Base-by-base conservation (phyloP, 2,113 vertebrate species). In the Pelvicachromis taeniatus region DNA sequence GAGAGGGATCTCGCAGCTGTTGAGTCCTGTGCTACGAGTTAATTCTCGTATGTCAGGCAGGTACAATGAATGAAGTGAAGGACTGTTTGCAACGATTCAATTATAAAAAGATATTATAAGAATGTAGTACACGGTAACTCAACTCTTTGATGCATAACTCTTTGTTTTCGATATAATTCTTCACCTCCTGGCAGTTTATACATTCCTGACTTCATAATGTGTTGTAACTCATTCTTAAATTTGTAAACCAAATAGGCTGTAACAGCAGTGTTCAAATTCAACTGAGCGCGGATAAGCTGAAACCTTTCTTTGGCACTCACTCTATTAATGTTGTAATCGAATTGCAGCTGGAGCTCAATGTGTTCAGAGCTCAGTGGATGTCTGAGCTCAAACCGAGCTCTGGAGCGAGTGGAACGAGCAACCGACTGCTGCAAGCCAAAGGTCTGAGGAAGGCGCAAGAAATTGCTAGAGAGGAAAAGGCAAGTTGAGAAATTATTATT, bases 331-430 rank as follows among this genome's bases (percentile, higher is more conserved):
- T 80, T 52, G 2, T 42, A 42, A 58, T 84, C 68, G 31, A 45
- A 35, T 92, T 93, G 14, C 87, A 99, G 98, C 91, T 97, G 88
- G 97, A 99, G 93, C 98, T 99, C 31, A 97, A 96, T 93, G 97
- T 95, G 90, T 99, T 99, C 93, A 96, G 99, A 96, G 97, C 97
- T 91, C 97, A 97, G 90, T 99, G 98, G 99, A 99, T 99, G 98
- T 98, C 98, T 92, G 99, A 99, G 92, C 97, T 99, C 92, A 96
- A 95, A 86, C 97, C 97, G 23, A 96, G 95, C 88, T 91, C 95
- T 29, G 96, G 96, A 90, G 95, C 94, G 40, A 92, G 93, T 85
- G 96, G 88, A 42, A 52, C 87, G 59, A 96, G 95, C 73, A 95
- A 78, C 82, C 94, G 91, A 78, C 85, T 92, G 70, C 95, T 84